Conservation (phyloP, 2,113 vertebrate species). For the Hipposideros armiger region DNA sequence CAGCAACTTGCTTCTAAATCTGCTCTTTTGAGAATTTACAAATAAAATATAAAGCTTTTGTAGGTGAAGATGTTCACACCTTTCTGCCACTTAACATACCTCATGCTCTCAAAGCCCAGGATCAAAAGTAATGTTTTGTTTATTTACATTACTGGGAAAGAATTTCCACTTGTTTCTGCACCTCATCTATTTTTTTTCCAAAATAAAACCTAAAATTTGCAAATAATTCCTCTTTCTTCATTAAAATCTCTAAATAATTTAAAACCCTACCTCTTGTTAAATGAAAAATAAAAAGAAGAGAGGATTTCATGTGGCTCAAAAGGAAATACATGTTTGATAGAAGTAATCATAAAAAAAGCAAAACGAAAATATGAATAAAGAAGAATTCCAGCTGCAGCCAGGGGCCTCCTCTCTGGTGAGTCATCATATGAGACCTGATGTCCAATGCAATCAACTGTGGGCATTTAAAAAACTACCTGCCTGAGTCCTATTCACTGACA, state of each 20-base stretch:
- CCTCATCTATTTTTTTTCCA: background rate
- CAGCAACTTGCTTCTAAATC: conserved; percentile 9
- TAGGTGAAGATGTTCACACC: background rate
- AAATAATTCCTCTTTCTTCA: background rate
- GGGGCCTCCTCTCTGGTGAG: background rate
- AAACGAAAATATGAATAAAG: background rate
- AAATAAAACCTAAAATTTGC: background rate
- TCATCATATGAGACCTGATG: background rate
- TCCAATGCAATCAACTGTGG: background rate
- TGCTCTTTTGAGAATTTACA: conserved; percentile 33
- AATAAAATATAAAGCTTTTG: background rate
- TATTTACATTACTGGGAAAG: background rate
- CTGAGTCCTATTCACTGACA: background rate
- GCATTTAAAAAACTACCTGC: background rate
- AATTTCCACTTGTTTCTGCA: background rate
- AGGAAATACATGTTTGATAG: background rate
- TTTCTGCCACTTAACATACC: background rate
- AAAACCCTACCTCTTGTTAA: background rate
- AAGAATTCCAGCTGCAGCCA: background rate
- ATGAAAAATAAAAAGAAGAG: background rate
- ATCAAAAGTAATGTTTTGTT: background rate
- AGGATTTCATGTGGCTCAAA: background rate
- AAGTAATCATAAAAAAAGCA: background rate
- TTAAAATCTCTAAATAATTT: conserved; percentile 9
- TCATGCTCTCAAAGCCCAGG: background rate